Evolutionary conservation across 2,888 invertebrate species (phyloP), one percentile per base, ranked within the genome.

Genomic region (Drosophila hamatofila): DNA sequence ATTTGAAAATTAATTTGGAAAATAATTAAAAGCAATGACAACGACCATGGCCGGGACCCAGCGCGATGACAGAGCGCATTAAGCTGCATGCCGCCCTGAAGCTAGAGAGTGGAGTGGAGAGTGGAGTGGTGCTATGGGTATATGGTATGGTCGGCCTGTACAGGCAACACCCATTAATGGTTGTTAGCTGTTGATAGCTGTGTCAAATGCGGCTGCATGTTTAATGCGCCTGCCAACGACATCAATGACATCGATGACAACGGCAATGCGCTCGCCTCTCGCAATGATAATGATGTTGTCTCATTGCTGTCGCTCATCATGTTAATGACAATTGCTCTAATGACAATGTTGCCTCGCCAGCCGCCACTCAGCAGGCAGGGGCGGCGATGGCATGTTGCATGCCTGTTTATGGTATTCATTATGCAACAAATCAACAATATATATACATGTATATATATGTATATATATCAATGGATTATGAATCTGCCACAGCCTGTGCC

Each of bases 1-100:
- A 89, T 89, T 89, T 89, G 82, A 75, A 89, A 89, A 89, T 88
- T 89, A 89, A 89, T 89, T 89, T 88, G 84, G 78, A 80, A 87
- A 88, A 80, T 88, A 88, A 89, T 89, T 89, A 82, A 78, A 87
- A 80, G 78, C 78, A 78, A 83, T 86, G 75, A 70, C 74, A 78
- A 70, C 71, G 57, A 71, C 39, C 27, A 44, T 37, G 52, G 9
- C 63, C 61, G 44, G 51, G 48, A 49, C 23, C 35, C 48, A 73
- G 56, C 70, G 83, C 72, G 83, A 69, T 79, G 85, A 73, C 76
- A 79, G 27, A 30, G 66, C 78, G 69, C 67, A 70, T 78, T 70
- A 77, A 55, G 39, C 55, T 58, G 72, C 75, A 63, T 61, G 55
- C 51, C 58, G 27, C 11, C 54, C 37, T 14, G 33, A 51, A 21